Evolutionary conservation across 2,113 vertebrate species (phyloP).

Genomic region (Dasypus novemcinctus): DNA sequence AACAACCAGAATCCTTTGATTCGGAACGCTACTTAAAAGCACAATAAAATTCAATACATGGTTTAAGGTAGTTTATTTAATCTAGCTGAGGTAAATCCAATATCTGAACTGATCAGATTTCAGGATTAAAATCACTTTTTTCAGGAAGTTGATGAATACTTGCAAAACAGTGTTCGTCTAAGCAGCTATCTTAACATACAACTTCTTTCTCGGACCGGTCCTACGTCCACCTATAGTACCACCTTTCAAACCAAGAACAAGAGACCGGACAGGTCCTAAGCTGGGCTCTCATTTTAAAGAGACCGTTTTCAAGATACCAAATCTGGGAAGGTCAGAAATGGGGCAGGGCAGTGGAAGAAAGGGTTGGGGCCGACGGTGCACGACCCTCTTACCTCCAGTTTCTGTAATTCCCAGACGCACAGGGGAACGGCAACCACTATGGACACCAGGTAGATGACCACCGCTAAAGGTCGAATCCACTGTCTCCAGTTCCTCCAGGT

Average conservation of each 20-base stretch:
- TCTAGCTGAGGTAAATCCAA: not conserved
- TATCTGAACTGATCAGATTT: slow-evolving; percentile 19
- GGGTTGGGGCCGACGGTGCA: not conserved
- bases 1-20: slow-evolving; percentile 23
- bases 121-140: slow-evolving; percentile 35
- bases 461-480: slow-evolving; percentile 95
- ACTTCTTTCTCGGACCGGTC: not conserved
- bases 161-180: not conserved
- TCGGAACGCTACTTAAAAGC: slow-evolving; percentile 19
- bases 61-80: slow-evolving; percentile 31
- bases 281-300: not conserved
- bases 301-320: not conserved
- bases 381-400: slow-evolving; percentile 88
- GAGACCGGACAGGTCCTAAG: not conserved
- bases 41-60: slow-evolving; percentile 43
- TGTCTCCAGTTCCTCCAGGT: slow-evolving; percentile 96
- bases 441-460: slow-evolving; percentile 90
- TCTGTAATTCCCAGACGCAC: slow-evolving; percentile 94
- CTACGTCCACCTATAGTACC: not conserved
- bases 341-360: not conserved
- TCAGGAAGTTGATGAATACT: not conserved
- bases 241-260: not conserved
- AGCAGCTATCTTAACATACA: not conserved
- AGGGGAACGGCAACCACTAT: slow-evolving; percentile 91
- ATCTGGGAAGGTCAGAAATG: not conserved